Base-by-base conservation (phyloP, 92 coral and sea anemone genomes). In the Epizoanthus fatuus region DNA sequence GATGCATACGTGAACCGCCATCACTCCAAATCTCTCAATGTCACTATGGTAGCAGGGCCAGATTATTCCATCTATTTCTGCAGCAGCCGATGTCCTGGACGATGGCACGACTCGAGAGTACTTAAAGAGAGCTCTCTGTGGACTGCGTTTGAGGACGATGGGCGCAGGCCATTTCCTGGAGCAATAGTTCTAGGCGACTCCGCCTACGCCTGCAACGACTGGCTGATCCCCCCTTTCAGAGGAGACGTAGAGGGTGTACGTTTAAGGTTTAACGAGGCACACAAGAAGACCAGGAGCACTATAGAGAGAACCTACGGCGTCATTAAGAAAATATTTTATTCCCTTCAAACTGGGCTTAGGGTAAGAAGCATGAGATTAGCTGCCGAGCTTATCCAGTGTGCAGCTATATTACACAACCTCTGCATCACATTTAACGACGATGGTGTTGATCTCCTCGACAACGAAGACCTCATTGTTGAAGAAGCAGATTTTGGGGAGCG, bases 121-220 rank as follows among this genome's bases (percentile, higher is more conserved):
- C 70, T 70, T 32, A 82, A 54, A 81, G 86, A 69, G 68, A 53
- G 85, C 72, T 64, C 62, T 40, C 47, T 86, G 84, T 76, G 89
- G 80, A 86, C 89, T 70, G 79, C 84, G 60, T 86, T 86, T 86
- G 84, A 86, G 70, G 77, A 78, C 58, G 84, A 77, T 63, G 90
- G 84, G 85, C 68, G 37, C 14, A 83, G 80, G 25, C 57, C 75
- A 84, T 84, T 84, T 60, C 69, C 86, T 51, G 69, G 73, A 82
- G 67, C 86, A 35, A 80, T 70, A 47, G 32, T 70, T 70, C 79
- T 82, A 70, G 80, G 86, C 45, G 67, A 52, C 51, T 80, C 74
- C 60, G 63, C 58, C 63, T 80, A 64, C 74, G 52, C 84, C 76
- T 64, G 75, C 87, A 83, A 42, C 71, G 51, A 71, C 35, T 83